Conservation (phyloP, 2,888 invertebrate species). For the Lepidochitona cinerea region DNA sequence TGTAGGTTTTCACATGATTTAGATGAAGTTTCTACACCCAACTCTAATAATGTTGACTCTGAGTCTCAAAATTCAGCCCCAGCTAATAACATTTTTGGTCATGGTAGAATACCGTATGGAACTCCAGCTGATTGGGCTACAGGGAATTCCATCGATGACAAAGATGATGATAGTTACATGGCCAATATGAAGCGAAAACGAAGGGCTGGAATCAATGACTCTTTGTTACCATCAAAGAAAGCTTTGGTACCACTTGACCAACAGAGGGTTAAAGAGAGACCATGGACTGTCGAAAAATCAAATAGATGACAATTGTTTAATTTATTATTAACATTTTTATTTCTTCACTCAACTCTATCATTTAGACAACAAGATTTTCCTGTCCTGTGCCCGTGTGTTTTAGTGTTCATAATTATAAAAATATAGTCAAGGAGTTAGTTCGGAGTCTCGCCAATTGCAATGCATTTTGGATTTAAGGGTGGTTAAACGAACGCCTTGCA, state of each 20-base stretch:
- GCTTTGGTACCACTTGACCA: constrained; percentile 77
- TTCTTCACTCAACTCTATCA: neutral
- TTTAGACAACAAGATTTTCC: too few relatives aligned
- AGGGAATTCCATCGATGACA: constrained; percentile 3
- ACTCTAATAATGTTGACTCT: neutral
- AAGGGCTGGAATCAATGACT: constrained; percentile 83
- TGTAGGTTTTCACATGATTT: constrained; percentile 91
- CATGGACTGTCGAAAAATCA: constrained; percentile 55
- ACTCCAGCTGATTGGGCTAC: neutral
- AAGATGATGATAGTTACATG: constrained; percentile 67
- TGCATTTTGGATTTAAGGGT: too few relatives aligned
- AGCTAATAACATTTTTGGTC: constrained; percentile 47
- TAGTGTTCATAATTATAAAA: too few relatives aligned
- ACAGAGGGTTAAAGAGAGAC: constrained; percentile 58
- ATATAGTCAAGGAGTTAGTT: too few relatives aligned
- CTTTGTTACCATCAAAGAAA: constrained; percentile 86
- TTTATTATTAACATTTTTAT: neutral
- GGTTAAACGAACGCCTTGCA: too few relatives aligned
- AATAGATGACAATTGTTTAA: neutral
- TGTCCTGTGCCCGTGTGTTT: too few relatives aligned
- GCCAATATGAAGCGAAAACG: constrained; percentile 76
- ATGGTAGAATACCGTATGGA: constrained; percentile 3
- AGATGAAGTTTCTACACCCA: constrained; percentile 13
- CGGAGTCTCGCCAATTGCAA: too few relatives aligned
- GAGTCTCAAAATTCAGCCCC: neutral